These are phyloP conservation scores for Erannis defoliaria DNA, from an alignment of 2,888 invertebrate genomes.

Conservation along the genomic window DNA sequence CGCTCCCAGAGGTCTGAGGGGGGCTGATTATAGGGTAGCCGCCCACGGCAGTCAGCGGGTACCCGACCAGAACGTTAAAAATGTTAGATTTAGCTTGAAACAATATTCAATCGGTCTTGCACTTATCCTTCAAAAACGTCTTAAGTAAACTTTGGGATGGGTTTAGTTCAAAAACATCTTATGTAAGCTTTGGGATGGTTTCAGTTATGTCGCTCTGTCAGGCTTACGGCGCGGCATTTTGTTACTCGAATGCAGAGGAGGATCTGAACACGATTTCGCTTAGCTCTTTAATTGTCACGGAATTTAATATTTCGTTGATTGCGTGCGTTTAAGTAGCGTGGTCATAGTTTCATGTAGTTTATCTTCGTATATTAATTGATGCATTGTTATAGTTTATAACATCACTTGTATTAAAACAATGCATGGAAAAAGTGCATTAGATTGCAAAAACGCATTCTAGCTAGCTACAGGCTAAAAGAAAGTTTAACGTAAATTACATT, in stretches of 20 bases:
- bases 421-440: slow-evolving; percentile 2
- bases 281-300: slow-evolving; percentile 62
- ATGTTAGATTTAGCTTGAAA: slow-evolving; percentile 55
- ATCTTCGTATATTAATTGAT: slow-evolving; percentile 48
- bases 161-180: slow-evolving; percentile 13
- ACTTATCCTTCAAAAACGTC: slow-evolving; percentile 39
- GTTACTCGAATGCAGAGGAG: slow-evolving; percentile 48
- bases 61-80: slow-evolving; percentile 55
- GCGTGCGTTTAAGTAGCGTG: slow-evolving; percentile 63
- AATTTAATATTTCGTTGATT: slow-evolving; percentile 58
- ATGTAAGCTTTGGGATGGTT: slow-evolving; percentile 7
- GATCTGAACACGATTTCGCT: slow-evolving; percentile 64
- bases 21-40: slow-evolving; percentile 80
- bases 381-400: slow-evolving; percentile 36
- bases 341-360: slow-evolving; percentile 52
- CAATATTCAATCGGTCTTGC: slow-evolving; percentile 55
- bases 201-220: slow-evolving; percentile 13
- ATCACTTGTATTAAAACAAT: too few species aligned
- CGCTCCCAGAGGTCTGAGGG: slow-evolving; percentile 62
- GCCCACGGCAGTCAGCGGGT: slow-evolving; percentile 70
- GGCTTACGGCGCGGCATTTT: slow-evolving; percentile 40
- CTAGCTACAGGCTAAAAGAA: not conserved
- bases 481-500: too few species aligned
- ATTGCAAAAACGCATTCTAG: not conserved
- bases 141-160: slow-evolving; percentile 9